Base-by-base conservation (phyloP, 2,113 vertebrate species). In the Urocynchramus pylzowi region DNA sequence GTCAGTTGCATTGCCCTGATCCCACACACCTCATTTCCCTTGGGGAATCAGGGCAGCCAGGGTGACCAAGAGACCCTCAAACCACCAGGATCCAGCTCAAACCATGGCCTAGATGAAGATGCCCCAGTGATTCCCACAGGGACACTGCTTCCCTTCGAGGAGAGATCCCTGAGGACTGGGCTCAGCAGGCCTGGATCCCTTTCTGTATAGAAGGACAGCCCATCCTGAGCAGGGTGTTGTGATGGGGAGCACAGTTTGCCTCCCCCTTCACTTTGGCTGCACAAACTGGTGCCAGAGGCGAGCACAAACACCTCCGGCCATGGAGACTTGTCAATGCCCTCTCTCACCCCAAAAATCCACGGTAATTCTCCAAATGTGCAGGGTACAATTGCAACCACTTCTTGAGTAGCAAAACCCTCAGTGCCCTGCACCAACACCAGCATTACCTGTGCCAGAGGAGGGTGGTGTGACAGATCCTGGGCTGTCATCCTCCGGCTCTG, bases 401-500 rank as follows among this genome's bases (percentile, higher is more conserved):
- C 11, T 15, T 28, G 27, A 73, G 20, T 0, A 41, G 10, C 19
- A 30, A 76, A 85, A 30, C 28, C 21, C 2, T 13, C 13, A 6
- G 17, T 27, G 28, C 19, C 12, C 17, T 23, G 30, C 23, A 52
- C 13, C 16, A 27, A 3, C 61, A 39, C 5, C 22, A 31, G 22
- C 63, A 35, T 96, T 98, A 98, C 98, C 98, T 98, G 96, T 98
- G 97, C 98, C 98, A 95, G 99, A 99, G 89, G 99, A 99, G 0
- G 99, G 99, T 74, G 98, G 98, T 4, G 99, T 99, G 85, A 98
- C 97, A 13, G 99, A 99, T 7, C 98, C 98, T 0, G 99, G 99
- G 93, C 99, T 99, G 92, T 99, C 99, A 33, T 99, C 99, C 97
- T 99, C 99, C 3, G 99, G 99, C 97, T 99, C 99, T 1, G 99